Percentiles rank a stretch among this genome's conserved stretches.
Evolutionary conservation across 2,888 invertebrate genomes (phyloP).

Genomic region (Epistrophe eligans): DNA sequence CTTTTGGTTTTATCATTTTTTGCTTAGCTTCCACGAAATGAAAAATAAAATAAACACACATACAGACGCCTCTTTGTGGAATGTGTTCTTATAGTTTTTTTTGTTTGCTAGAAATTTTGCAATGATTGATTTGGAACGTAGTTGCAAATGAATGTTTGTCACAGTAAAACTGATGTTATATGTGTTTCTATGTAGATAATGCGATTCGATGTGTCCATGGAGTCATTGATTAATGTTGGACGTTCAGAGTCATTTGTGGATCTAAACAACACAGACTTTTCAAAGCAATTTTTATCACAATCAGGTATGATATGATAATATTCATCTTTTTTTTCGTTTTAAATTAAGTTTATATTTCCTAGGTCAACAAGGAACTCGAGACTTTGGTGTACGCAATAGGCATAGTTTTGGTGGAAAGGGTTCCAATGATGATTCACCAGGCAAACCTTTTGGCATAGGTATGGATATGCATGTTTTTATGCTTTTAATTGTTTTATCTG

Average conservation of each 20-base stretch:
- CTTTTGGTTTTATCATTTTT: constrained; percentile 50
- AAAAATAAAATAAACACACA: constrained; percentile 15
- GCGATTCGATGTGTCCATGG: constrained; percentile 92
- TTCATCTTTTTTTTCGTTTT: not conserved
- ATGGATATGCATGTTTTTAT: constrained; percentile 82
- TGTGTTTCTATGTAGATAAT: constrained; percentile 86
- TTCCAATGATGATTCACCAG: constrained; percentile 85
- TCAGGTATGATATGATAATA: constrained; percentile 77
- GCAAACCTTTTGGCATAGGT: constrained; percentile 94
- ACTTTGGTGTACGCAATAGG: constrained; percentile 82
- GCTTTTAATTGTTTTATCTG: constrained; percentile 12
- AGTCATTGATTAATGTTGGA: constrained; percentile 89
- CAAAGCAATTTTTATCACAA: constrained; percentile 79
- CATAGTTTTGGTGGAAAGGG: constrained; percentile 87
- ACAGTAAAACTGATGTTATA: constrained; percentile 1
- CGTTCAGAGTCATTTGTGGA: constrained; percentile 94
- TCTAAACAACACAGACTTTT: constrained; percentile 87
- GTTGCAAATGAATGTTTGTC: constrained; percentile 17
- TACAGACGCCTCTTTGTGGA: constrained; percentile 57
- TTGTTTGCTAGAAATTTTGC: constrained; percentile 54
- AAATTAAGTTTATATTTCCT: constrained; percentile 13
- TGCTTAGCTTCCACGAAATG: constrained; percentile 54
- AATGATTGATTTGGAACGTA: constrained; percentile 66
- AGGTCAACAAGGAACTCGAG: constrained; percentile 79
- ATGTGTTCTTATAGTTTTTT: constrained; percentile 63